Evolutionary conservation across 2,113 vertebrate genomes (phyloP).

Genomic region (Phalacrocorax pelagicus): DNA sequence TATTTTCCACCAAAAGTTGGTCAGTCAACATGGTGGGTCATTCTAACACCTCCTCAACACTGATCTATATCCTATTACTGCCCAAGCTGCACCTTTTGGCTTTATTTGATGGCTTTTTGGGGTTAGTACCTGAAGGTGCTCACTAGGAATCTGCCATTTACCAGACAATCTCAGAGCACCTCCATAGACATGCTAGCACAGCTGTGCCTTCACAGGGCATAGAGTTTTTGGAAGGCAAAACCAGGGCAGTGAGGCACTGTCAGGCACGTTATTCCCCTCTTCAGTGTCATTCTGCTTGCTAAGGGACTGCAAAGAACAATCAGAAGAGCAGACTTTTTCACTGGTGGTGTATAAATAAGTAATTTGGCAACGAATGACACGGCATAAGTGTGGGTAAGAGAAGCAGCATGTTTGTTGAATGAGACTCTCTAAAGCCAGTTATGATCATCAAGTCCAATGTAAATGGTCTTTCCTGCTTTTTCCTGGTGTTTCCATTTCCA

Average conservation of each 20-base stretch:
- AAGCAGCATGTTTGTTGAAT: background rate
- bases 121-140: background rate
- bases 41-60: background rate
- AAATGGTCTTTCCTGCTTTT: background rate
- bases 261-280: background rate
- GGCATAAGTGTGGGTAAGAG: background rate
- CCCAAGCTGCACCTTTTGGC: background rate
- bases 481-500: background rate
- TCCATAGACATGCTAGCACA: background rate
- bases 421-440: background rate
- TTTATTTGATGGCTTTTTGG: background rate
- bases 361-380: background rate
- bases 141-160: background rate
- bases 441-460: background rate
- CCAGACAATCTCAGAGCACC: background rate
- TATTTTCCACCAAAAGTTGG: background rate
- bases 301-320: background rate
- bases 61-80: background rate
- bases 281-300: background rate
- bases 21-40: background rate
- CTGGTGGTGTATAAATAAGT: background rate
- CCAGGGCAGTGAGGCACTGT: background rate
- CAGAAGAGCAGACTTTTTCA: background rate
- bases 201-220: background rate
- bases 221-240: background rate